Evolutionary conservation across 2,888 invertebrate species (phyloP).

Genomic region (Tachina grossa): DNA sequence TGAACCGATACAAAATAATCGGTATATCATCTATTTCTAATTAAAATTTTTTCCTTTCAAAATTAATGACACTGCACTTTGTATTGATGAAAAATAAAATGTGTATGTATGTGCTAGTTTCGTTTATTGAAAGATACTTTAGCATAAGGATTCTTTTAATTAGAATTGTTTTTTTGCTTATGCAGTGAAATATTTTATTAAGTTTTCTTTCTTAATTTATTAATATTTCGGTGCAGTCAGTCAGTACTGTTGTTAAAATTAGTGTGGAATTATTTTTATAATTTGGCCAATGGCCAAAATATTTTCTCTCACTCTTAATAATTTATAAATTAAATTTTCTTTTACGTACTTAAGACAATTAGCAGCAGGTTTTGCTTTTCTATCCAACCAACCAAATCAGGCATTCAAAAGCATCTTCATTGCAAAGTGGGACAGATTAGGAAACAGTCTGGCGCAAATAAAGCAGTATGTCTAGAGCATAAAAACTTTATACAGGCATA

Average conservation of each 20-base stretch:
- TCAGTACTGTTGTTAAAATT: slow-evolving; percentile 27
- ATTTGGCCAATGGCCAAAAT: slow-evolving; percentile 62
- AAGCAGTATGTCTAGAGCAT: neutral
- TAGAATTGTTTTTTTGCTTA: slow-evolving; percentile 42
- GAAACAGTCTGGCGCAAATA: neutral
- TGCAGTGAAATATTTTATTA: slow-evolving; percentile 14
- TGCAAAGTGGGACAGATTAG: neutral
- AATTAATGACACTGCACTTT: neutral
- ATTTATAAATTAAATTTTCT: slow-evolving; percentile 62
- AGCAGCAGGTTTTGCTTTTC: slow-evolving; percentile 62
- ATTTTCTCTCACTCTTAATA: slow-evolving; percentile 66
- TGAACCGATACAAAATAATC: slow-evolving; percentile 5
- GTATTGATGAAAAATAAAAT: slow-evolving; percentile 7
- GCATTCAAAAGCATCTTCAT: neutral
- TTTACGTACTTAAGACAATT: slow-evolving; percentile 68
- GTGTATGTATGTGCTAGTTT: neutral
- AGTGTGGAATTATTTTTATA: slow-evolving; percentile 58
- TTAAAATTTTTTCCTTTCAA: slow-evolving; percentile 13
- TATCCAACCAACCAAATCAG: slow-evolving; percentile 31
- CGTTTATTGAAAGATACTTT: slow-evolving; percentile 32
- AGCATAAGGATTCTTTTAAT: slow-evolving; percentile 26
- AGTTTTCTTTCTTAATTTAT: neutral
- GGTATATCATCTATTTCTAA: slow-evolving; percentile 9
- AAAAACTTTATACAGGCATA: too few species aligned
- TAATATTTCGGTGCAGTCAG: slow-evolving; percentile 6